phyloP scores from a whole-genome alignment of 2,888 invertebrate species.

The Tyria jacobaeae region DNA sequence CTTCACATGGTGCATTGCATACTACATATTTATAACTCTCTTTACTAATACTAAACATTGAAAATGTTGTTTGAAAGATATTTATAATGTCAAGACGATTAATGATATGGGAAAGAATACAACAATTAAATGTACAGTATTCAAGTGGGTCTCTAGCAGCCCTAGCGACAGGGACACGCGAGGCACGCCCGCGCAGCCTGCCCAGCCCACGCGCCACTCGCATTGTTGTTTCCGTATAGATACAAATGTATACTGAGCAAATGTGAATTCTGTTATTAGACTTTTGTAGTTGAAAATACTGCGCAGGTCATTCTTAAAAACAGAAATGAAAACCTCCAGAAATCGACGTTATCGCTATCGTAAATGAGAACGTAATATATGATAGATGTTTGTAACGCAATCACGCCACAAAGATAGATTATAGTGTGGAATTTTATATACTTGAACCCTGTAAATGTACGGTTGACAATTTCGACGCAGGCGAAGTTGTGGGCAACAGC shows the following conservation, averaged over 20 bases:
- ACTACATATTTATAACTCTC: background rate
- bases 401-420: too few species aligned
- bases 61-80: background rate
- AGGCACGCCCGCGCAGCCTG: constrained; percentile 55
- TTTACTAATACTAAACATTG: background rate
- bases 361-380: too few species aligned
- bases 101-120: too few species aligned
- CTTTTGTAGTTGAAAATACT: constrained; percentile 27
- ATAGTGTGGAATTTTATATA: too few species aligned
- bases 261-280: constrained; percentile 42
- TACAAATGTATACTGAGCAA: constrained; percentile 43
- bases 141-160: constrained; percentile 36
- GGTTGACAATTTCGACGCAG: too few species aligned
- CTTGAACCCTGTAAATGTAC: too few species aligned
- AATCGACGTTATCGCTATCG: background rate
- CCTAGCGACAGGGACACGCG: constrained; percentile 50
- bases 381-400: too few species aligned
- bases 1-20: too few species aligned
- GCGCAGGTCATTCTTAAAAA: background rate
- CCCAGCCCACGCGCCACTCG: constrained; percentile 58
- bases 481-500: too few species aligned
- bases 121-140: background rate
- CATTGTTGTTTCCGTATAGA: constrained; percentile 56
- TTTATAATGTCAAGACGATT: background rate
- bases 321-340: background rate